Evolutionary conservation across 1,140 invertebrate genomes (phyloP).

Genomic region (Gonioctena quinquepunctata): DNA sequence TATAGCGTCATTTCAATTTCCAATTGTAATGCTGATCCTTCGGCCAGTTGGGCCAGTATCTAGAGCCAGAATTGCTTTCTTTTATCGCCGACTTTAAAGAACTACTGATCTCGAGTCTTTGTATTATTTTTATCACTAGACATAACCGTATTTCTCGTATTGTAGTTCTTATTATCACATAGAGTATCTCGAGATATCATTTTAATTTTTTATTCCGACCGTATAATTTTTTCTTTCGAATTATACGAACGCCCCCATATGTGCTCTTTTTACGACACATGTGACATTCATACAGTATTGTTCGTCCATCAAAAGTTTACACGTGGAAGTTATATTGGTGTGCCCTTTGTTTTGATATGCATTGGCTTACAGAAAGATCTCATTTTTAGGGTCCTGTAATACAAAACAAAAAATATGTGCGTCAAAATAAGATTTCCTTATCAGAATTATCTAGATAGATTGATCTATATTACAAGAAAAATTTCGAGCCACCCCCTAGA

Average conservation of each 20-base stretch:
- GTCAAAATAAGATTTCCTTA: too few species aligned
- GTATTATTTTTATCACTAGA: conserved; percentile 40
- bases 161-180: conserved; percentile 12
- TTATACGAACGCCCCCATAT: not conserved
- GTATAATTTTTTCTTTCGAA: conserved; percentile 8
- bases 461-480: too few species aligned
- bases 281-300: not conserved
- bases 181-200: not conserved
- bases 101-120: conserved; percentile 36
- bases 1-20: conserved; percentile 53
- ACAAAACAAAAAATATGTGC: too few species aligned
- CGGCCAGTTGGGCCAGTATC: conserved; percentile 30
- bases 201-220: conserved; percentile 13
- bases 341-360: not conserved
- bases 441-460: too few species aligned
- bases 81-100: conserved; percentile 45
- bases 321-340: not conserved
- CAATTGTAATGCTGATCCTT: conserved; percentile 48
- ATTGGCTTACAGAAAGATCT: not conserved
- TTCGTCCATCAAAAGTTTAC: not conserved
- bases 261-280: not conserved
- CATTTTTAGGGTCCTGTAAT: too few species aligned
- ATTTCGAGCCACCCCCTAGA: too few species aligned
- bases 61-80: conserved; percentile 37
- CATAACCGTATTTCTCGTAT: conserved; percentile 12